phyloP scores from a whole-genome alignment of 2,888 invertebrate genomes.

The Stenolophus ochropezus region DNA sequence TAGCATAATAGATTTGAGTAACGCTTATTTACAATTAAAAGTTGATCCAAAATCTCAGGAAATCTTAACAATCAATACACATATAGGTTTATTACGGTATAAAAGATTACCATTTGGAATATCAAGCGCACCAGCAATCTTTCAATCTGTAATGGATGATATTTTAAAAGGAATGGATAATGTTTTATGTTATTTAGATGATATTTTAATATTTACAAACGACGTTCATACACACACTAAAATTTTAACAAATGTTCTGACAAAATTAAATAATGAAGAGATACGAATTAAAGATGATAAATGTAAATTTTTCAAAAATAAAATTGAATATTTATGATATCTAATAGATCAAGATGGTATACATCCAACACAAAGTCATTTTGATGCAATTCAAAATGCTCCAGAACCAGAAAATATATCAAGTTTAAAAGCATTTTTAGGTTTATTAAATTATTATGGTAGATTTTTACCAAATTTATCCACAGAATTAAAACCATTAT shows the following conservation, averaged over 20 bases:
- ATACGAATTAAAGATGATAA: not conserved
- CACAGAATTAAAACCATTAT: not conserved
- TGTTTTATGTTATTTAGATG: not conserved
- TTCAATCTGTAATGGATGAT: too few relatives aligned
- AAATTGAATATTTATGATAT: slow-evolving; percentile 16
- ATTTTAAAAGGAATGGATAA: not conserved
- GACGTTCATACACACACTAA: too few relatives aligned
- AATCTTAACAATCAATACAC: slow-evolving; percentile 34
- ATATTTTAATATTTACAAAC: not conserved
- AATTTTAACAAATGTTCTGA: not conserved
- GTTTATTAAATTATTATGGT: not conserved
- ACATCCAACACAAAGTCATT: not conserved
- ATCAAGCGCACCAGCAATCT: not conserved
- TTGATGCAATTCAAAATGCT: not conserved
- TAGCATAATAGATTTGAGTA: slow-evolving; percentile 50
- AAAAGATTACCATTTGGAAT: not conserved
- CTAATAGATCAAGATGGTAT: slow-evolving; percentile 15
- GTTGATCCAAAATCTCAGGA: slow-evolving; percentile 18
- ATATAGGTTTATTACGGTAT: slow-evolving; percentile 26
- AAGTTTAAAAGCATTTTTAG: not conserved
- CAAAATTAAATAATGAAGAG: not conserved
- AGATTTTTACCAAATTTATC: not conserved
- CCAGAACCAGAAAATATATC: too few relatives aligned
- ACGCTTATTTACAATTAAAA: slow-evolving; percentile 48
- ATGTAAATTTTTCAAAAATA: slow-evolving; percentile 24